phyloP scores from a whole-genome alignment of 2,797 vertebrate genomes.

The Oryzias dopingdopingensis region DNA sequence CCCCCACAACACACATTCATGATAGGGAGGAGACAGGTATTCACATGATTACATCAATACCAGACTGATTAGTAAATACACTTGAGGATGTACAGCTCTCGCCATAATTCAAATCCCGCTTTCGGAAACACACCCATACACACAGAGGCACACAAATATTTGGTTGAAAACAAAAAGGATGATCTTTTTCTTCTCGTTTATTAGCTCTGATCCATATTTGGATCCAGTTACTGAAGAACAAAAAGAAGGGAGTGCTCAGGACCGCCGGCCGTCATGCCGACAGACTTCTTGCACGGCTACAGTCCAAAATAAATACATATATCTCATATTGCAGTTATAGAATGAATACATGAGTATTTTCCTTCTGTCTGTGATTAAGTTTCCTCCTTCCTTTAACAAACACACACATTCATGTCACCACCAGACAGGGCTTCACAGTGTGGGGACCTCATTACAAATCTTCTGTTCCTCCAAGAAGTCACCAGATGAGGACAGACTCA shows the following conservation, averaged over 20 bases:
- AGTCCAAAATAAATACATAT: constrained; percentile 60
- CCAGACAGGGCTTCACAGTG: constrained; percentile 66
- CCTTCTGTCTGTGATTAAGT: constrained; percentile 30
- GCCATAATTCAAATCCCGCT: constrained; percentile 60
- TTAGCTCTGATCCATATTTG: constrained; percentile 64
- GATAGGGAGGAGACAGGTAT: constrained; percentile 51
- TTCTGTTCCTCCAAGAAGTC: constrained; percentile 24
- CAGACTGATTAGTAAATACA: constrained; percentile 69
- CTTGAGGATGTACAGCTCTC: constrained; percentile 66
- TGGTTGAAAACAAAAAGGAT: constrained; percentile 52
- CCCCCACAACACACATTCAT: constrained; percentile 13
- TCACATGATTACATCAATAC: constrained; percentile 67
- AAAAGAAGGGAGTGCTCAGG: constrained; percentile 10
- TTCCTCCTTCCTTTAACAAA: constrained; percentile 11
- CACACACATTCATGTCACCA: constrained; percentile 15
- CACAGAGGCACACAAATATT: constrained; percentile 30
- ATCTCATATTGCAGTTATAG: constrained; percentile 55
- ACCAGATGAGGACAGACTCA: constrained; percentile 37
- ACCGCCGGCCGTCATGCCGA: neutral
- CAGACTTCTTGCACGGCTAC: constrained; percentile 30
- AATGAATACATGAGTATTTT: constrained; percentile 38
- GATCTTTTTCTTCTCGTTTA: constrained; percentile 6
- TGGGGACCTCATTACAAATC: constrained; percentile 54
- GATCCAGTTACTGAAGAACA: constrained; percentile 51
- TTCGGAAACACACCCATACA: constrained; percentile 17